Evolutionary conservation across 2,113 vertebrate species (phyloP), one percentile per base, ranked within the genome.

Genomic region (Meriones unguiculatus): DNA sequence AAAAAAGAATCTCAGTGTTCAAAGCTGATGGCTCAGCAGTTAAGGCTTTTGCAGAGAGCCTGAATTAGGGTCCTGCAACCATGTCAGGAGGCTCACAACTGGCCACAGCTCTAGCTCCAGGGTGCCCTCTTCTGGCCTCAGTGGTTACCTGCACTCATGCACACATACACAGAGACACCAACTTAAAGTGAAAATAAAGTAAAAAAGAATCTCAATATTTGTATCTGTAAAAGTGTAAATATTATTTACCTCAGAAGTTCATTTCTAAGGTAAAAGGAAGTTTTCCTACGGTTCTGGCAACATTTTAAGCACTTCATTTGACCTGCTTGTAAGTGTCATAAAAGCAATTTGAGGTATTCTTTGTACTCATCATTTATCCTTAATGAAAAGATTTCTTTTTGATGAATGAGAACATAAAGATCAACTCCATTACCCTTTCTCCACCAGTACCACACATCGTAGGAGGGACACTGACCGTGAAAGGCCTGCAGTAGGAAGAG

Each of bases 401-500:
- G 46, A 30, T 41, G 32, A 1, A 30, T 94, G 22, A 82, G 46
- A 92, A 73, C 7, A 38, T 10, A 77, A 78, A 4, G 6, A 72
- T 50, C 28, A n/a, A 30, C 5, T 17, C 1, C 57, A 3, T 32
- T 17, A 30, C 3, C 5, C 25, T 81, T 77, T 93, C 20, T 64
- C 38, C 62, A 69, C 14, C 0, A 1, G 46, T 41, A 7, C 20
- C 35, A 22, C 35, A 7, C 46, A 14, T 62, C 24, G 32, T 15
- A 9, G 35, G 57, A 10, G 87, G 20, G 75, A 72, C 73, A 97
- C 98, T 98, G 84, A 98, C 98, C 12, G 1, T 25, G 35, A 98
- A 96, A 0, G 95, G 20, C 7, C 41, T 22, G 70, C 97, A 97
- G 38, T 95, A 30, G 86, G 95, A 97, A 3, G 88, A 4, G 1